These are phyloP conservation scores for Amiota mariae DNA, from an alignment of 2,888 invertebrate species.

Conservation along the genomic window DNA sequence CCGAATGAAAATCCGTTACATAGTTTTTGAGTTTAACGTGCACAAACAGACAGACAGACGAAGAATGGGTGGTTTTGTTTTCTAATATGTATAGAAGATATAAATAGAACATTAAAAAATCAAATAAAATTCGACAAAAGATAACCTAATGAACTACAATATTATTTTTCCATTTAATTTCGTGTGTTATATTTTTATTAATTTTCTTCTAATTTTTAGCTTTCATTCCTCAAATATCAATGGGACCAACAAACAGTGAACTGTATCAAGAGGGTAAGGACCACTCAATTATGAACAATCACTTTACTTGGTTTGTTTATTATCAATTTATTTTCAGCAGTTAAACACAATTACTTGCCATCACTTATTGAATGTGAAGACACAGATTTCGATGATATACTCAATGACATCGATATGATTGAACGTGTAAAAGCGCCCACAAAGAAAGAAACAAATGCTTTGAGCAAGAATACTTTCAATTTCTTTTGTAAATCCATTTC, in stretches of 20 bases:
- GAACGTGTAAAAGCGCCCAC: conserved; percentile 78
- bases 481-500: conserved; percentile 76
- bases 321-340: conserved; percentile 52
- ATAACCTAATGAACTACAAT: too few relatives aligned
- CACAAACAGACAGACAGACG: too few relatives aligned
- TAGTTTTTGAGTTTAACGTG: too few relatives aligned
- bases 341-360: conserved; percentile 75
- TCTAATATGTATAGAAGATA: too few relatives aligned
- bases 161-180: too few relatives aligned
- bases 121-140: too few relatives aligned
- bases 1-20: too few relatives aligned
- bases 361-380: conserved; percentile 87
- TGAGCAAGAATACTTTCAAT: conserved; percentile 72
- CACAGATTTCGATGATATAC: conserved; percentile 85
- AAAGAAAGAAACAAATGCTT: conserved; percentile 73
- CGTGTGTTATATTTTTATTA: too few relatives aligned
- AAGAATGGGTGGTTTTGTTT: too few relatives aligned
- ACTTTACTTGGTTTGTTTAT: not conserved
- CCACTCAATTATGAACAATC: not conserved
- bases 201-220: conserved; percentile 18
- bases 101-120: too few relatives aligned
- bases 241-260: conserved; percentile 55
- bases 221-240: conserved; percentile 54
- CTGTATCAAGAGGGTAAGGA: conserved; percentile 60
- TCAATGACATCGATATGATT: conserved; percentile 81